A percentile compares a stretch with the other conserved stretches of the same genome.
phyloP scores from a whole-genome alignment of 1,140 invertebrate genomes.

The Drosophila leontia region DNA sequence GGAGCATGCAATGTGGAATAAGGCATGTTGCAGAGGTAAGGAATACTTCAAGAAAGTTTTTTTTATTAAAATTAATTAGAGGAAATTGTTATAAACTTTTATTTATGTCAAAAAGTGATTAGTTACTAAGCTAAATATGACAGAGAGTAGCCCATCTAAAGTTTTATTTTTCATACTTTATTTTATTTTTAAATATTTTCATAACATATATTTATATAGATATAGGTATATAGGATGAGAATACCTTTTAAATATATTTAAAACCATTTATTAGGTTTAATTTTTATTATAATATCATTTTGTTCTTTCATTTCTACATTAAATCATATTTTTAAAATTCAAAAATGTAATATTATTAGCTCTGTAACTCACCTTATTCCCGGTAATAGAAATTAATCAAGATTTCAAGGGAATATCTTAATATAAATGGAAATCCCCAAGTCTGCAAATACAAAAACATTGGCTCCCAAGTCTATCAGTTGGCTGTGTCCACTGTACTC shows the following conservation, averaged over 20 bases:
- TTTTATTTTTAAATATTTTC: background rate
- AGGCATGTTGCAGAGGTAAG: background rate
- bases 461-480: slow-evolving; percentile 16
- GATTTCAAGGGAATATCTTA: slow-evolving; percentile 37
- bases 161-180: background rate
- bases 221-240: background rate
- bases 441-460: background rate
- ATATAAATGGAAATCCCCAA: slow-evolving; percentile 60
- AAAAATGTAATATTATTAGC: background rate
- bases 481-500: slow-evolving; percentile 32
- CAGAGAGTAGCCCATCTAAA: no score
- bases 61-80: no score
- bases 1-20: slow-evolving; percentile 20
- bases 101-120: background rate
- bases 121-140: background rate
- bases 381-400: slow-evolving; percentile 46
- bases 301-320: background rate
- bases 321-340: background rate
- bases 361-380: background rate
- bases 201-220: background rate
- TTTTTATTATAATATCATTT: background rate
- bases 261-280: background rate
- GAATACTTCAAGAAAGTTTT: no score
- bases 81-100: no score
- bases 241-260: background rate